A percentile compares a stretch with the other conserved stretches of the same genome.
Conservation (phyloP, 2,888 invertebrate species). For the Diadromus collaris region DNA sequence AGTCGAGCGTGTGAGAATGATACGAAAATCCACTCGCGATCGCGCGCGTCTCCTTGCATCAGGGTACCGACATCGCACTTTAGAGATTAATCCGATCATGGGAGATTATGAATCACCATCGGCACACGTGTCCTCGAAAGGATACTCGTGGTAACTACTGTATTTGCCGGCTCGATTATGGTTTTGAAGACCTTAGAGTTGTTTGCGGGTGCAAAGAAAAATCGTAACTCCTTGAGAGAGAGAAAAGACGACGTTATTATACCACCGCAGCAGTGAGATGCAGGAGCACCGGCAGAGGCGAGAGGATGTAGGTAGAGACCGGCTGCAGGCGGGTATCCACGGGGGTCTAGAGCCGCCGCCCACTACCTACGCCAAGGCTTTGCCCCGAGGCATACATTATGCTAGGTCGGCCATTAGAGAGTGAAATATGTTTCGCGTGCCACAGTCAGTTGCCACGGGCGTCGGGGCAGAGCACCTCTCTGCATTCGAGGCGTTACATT, state of each 20-base stretch:
- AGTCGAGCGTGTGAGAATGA: slow-evolving; percentile 42
- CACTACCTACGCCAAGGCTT: slow-evolving; percentile 54
- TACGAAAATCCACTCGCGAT: slow-evolving; percentile 22
- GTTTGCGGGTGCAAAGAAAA: neutral
- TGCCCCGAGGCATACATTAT: slow-evolving; percentile 74
- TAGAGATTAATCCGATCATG: slow-evolving; percentile 24
- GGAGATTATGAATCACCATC: slow-evolving; percentile 31
- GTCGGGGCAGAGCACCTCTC: slow-evolving; percentile 47
- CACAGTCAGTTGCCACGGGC: slow-evolving; percentile 72
- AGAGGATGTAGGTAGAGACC: slow-evolving; percentile 44
- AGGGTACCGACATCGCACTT: slow-evolving; percentile 29
- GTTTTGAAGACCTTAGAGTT: neutral
- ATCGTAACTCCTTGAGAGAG: neutral
- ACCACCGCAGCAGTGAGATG: neutral
- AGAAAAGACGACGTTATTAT: slow-evolving; percentile 1
- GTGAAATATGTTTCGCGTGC: slow-evolving; percentile 77
- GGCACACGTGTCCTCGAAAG: slow-evolving; percentile 13
- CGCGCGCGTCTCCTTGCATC: neutral
- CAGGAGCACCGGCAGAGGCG: slow-evolving; percentile 26
- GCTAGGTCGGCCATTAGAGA: slow-evolving; percentile 76
- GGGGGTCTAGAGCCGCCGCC: slow-evolving; percentile 30
- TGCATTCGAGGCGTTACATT: slow-evolving; percentile 66
- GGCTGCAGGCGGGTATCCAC: slow-evolving; percentile 47
- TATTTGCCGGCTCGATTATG: neutral
- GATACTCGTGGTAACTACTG: slow-evolving; percentile 10